Evolutionary conservation across 2,113 vertebrate genomes (phyloP).

Genomic region (Oryzias javanicus): DNA sequence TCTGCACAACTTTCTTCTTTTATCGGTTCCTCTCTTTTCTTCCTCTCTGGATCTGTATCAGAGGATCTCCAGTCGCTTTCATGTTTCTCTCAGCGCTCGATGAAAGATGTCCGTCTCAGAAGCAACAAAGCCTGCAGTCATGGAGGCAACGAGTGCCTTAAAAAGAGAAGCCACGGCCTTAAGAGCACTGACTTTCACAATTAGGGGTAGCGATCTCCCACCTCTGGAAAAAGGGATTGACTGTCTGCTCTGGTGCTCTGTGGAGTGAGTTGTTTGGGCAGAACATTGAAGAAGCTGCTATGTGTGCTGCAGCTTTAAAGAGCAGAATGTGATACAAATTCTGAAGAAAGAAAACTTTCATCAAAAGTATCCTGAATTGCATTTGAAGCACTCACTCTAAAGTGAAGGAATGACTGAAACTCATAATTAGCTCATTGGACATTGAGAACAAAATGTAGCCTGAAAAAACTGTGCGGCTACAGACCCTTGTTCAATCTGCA

Average conservation of each 20-base stretch:
- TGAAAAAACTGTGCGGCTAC: too few species aligned
- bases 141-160: constrained; percentile 30
- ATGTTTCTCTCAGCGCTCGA: constrained; percentile 41
- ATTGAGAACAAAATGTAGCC: too few species aligned
- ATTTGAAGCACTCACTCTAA: too few species aligned
- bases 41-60: constrained; percentile 64
- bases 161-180: constrained; percentile 52
- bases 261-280: constrained; percentile 22
- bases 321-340: neutral
- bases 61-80: constrained; percentile 58
- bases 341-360: neutral
- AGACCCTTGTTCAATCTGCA: too few species aligned
- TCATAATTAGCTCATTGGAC: too few species aligned
- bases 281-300: constrained; percentile 23
- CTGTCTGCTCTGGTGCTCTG: constrained; percentile 27
- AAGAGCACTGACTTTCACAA: constrained; percentile 30
- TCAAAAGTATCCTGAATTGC: too few species aligned
- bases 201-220: constrained; percentile 46
- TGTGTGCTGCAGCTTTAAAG: neutral
- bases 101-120: constrained; percentile 50
- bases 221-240: constrained; percentile 33
- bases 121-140: constrained; percentile 62
- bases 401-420: too few species aligned
- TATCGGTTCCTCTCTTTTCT: constrained; percentile 22
- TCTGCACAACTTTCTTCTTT: constrained; percentile 32